A percentile compares a stretch with the other conserved stretches of the same genome.
These are phyloP conservation scores for Diadegma fenestrale DNA, from an alignment of 2,888 invertebrate species.

Conservation along the genomic window DNA sequence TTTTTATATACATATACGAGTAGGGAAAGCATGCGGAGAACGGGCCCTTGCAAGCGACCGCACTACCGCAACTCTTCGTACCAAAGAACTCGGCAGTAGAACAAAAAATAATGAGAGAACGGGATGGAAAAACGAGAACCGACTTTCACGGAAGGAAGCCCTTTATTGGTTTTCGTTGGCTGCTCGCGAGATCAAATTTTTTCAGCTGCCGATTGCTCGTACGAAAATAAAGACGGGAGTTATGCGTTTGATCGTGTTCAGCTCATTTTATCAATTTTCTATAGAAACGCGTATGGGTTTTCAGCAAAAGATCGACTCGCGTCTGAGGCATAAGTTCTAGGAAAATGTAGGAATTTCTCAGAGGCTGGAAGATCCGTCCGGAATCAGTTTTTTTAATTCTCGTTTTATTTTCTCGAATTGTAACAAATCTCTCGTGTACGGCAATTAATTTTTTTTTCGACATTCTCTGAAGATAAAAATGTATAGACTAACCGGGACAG, in stretches of 20 bases:
- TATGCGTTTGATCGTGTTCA: neutral
- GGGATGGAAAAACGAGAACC: constrained; percentile 9
- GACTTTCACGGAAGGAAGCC: constrained; percentile 59
- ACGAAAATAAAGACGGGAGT: neutral
- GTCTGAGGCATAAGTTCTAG: neutral
- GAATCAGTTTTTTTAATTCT: constrained; percentile 11
- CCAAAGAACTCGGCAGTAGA: constrained; percentile 46
- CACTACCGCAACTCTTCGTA: constrained; percentile 79
- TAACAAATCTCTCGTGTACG: constrained; percentile 62
- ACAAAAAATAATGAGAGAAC: constrained; percentile 32
- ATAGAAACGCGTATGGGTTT: neutral
- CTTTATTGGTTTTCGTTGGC: constrained; percentile 83
- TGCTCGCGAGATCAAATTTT: constrained; percentile 76
- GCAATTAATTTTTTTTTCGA: constrained; percentile 64
- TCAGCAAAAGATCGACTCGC: neutral
- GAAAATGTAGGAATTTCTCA: constrained; percentile 15
- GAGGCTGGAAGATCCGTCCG: constrained; percentile 52
- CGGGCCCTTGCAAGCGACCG: constrained; percentile 72
- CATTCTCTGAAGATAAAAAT: constrained; percentile 49
- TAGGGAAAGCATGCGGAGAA: constrained; percentile 32
- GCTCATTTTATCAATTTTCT: neutral
- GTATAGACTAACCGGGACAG: constrained; percentile 57
- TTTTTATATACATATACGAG: neutral
- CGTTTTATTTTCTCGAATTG: constrained; percentile 59
- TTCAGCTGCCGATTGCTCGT: constrained; percentile 68